Percentiles rank a stretch among this genome's conserved stretches.
Evolutionary conservation across 2,888 invertebrate species (phyloP).

Genomic region (Nipponacmea schrenckii): DNA sequence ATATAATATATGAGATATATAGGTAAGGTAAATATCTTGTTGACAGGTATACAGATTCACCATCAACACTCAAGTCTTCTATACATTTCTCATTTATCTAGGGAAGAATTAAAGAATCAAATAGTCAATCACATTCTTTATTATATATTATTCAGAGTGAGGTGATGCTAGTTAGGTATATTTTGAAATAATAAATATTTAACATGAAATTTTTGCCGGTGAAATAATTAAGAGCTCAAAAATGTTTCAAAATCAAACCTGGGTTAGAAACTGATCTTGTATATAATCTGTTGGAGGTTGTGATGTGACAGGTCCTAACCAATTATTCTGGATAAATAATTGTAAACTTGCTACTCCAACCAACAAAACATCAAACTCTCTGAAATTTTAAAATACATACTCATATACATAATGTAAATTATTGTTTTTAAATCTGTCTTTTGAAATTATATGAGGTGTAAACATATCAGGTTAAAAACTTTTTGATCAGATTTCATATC

Average conservation of each 20-base stretch:
- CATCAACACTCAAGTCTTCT: conserved; percentile 54
- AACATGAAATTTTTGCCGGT: too few relatives aligned
- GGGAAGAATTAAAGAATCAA: conserved; percentile 29
- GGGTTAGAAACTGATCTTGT: conserved; percentile 14
- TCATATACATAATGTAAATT: too few relatives aligned
- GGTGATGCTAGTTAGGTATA: too few relatives aligned
- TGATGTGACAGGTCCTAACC: conserved; percentile 77
- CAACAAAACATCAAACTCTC: conserved; percentile 68
- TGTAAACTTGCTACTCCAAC: conserved; percentile 77
- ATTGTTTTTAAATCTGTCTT: too few relatives aligned
- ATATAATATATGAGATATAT: conserved; percentile 59
- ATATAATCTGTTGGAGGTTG: conserved; percentile 35
- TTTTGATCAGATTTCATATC: too few relatives aligned
- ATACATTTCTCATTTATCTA: conserved; percentile 30
- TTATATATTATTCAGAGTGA: too few relatives aligned
- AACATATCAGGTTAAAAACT: too few relatives aligned
- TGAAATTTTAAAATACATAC: conserved; percentile 25
- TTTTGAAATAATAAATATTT: too few relatives aligned
- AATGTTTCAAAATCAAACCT: too few relatives aligned
- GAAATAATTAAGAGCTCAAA: too few relatives aligned
- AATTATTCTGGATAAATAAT: conserved; percentile 83
- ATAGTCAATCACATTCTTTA: too few relatives aligned
- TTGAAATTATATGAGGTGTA: too few relatives aligned
- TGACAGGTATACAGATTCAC: conserved; percentile 55
- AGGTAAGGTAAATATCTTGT: conserved; percentile 70